Base-by-base conservation (phyloP, 2,888 invertebrate species). In the Andrena chrysosceles region DNA sequence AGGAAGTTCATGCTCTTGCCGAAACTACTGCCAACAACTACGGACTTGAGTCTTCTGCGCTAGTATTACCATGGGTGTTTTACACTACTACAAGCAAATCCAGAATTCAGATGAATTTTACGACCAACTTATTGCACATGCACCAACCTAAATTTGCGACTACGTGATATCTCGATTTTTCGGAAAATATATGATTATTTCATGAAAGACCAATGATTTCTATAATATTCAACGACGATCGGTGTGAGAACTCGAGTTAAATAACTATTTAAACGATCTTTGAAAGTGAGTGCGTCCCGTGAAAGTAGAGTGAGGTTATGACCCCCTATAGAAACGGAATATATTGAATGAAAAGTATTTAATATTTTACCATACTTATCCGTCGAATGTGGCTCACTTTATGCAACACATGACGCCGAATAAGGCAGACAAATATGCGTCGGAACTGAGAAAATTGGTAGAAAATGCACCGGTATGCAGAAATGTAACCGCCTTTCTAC, bases 1-100 rank as follows among this genome's bases (percentile, higher is more conserved):
- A 91, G 92, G 92, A 93, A 93, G 92, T 92, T 92, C 92, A 93
- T 92, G 92, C 92, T 92, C 89, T 90, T 90, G 90, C 88, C 86
- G 83, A 75, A 85, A 83, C 89, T 86, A 89, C 87, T 77, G 81
- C 67, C 81, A 83, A 77, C 86, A 81, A 77, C 85, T 80, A 84
- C 83, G 35, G 74, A 79, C 68, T 71, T 48, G 23, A 29, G 20
- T 35, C 52, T 60, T 42, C 63, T 54, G 35, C 13, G 48, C 60
- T 73, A 60, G 49, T 49, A 42, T 59, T 20, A 48, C n/a, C 48
- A 26, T 26, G 49, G 35, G n/a, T 26, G 16, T 23, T 60, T 54
- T 60, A 75, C 54, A 59, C 35, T 3, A 54, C 63, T 54, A 42
- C 64, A 64, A 73, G 73, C 73, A 26, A 64, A 10, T 26, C 7